Conservation (phyloP, 92 coral and sea anemone species). For the Phenganax stokvisi region DNA sequence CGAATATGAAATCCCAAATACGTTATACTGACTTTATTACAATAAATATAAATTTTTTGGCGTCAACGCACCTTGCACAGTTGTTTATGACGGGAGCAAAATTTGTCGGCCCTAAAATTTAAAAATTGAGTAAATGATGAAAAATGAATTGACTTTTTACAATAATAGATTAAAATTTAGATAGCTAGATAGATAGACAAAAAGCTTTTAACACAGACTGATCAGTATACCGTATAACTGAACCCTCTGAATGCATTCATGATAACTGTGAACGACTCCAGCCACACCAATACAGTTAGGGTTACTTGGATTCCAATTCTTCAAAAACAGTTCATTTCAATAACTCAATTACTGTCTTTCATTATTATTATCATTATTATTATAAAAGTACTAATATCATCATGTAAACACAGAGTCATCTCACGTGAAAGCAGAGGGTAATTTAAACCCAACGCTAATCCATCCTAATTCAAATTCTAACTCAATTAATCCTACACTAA, state of each 20-base stretch:
- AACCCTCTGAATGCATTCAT: conserved; percentile 77
- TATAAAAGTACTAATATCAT: too few relatives aligned
- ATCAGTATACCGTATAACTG: conserved; percentile 63
- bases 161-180: not conserved
- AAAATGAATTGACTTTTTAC: not conserved
- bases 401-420: too few relatives aligned
- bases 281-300: conserved; percentile 81
- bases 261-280: conserved; percentile 79
- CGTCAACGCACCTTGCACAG: conserved; percentile 40
- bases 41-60: too few relatives aligned
- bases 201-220: not conserved
- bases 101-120: conserved; percentile 75
- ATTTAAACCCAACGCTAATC: too few relatives aligned
- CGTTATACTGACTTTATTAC: too few relatives aligned
- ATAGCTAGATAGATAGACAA: not conserved
- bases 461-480: too few relatives aligned
- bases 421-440: too few relatives aligned
- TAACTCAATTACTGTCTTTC: too few relatives aligned
- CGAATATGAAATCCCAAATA: too few relatives aligned
- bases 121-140: not conserved
- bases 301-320: conserved; percentile 80
- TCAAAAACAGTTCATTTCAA: conserved; percentile 3
- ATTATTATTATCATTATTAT: too few relatives aligned
- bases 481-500: too few relatives aligned
- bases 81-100: conserved; percentile 66